phyloP scores from a whole-genome alignment of 2,113 vertebrate species.

The Caretta caretta region DNA sequence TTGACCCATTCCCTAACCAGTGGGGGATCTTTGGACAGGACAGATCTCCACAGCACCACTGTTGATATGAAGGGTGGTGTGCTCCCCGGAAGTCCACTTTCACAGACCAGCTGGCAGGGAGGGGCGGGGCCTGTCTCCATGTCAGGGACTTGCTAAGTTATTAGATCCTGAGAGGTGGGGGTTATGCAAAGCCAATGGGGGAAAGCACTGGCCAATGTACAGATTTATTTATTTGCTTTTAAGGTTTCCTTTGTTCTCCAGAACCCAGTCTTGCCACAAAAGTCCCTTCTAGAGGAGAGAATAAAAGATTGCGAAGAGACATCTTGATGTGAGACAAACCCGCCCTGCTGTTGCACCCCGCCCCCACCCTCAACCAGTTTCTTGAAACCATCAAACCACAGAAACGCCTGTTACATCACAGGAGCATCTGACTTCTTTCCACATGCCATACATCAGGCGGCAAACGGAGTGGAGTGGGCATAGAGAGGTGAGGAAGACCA shows the following conservation, averaged over 20 bases:
- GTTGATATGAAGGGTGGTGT: background rate
- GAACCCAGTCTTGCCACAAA: background rate
- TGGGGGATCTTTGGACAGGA: background rate
- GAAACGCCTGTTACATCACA: background rate
- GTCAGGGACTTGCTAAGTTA: background rate
- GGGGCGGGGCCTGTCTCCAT: background rate
- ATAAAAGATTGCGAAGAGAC: background rate
- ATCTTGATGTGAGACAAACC: background rate
- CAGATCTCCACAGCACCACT: background rate
- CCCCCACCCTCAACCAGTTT: background rate
- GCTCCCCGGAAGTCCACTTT: background rate
- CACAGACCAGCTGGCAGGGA: background rate
- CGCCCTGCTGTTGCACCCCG: background rate
- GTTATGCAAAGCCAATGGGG: background rate
- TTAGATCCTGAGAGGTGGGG: background rate
- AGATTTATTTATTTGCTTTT: background rate
- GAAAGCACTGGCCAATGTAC: background rate
- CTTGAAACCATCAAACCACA: background rate
- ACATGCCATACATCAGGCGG: background rate
- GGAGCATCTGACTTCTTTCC: background rate
- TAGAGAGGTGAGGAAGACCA: background rate
- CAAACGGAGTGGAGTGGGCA: background rate
- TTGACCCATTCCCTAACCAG: background rate
- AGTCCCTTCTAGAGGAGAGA: fast-evolving
- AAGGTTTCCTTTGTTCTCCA: background rate